Evolutionary conservation across 2,113 vertebrate species (phyloP).

Genomic region (Lepidothrix coronata): DNA sequence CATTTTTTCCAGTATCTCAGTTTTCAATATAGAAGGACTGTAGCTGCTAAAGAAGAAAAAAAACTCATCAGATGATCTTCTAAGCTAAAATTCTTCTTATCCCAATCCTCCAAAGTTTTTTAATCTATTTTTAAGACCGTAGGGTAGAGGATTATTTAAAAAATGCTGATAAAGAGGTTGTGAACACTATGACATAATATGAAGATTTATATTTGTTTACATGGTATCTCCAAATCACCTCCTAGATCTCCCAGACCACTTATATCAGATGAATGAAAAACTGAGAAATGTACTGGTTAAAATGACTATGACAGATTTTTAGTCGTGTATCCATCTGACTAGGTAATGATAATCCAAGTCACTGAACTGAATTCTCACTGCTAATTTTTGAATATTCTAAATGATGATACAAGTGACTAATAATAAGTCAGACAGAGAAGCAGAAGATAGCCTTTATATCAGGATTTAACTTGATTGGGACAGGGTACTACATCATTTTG

Average conservation of each 20-base stretch:
- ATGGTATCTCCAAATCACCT: neutral
- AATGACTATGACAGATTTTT: neutral
- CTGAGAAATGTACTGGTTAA: neutral
- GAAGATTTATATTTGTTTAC: neutral
- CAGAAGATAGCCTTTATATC: neutral
- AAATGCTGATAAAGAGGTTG: neutral
- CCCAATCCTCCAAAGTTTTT: neutral
- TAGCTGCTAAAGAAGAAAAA: neutral
- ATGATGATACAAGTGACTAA: neutral
- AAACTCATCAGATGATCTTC: neutral
- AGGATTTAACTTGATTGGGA: neutral
- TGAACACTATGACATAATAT: neutral
- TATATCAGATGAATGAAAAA: neutral
- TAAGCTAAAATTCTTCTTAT: neutral
- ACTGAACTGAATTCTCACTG: neutral
- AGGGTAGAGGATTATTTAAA: neutral
- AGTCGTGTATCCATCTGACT: neutral
- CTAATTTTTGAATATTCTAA: neutral
- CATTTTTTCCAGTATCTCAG: neutral
- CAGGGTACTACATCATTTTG: neutral
- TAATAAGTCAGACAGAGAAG: neutral
- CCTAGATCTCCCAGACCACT: neutral
- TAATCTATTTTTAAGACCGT: neutral
- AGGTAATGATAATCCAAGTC: neutral
- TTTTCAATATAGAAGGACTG: neutral